These are phyloP conservation scores for Machimus rusticus DNA, from an alignment of 2,888 invertebrate species.

Conservation along the genomic window DNA sequence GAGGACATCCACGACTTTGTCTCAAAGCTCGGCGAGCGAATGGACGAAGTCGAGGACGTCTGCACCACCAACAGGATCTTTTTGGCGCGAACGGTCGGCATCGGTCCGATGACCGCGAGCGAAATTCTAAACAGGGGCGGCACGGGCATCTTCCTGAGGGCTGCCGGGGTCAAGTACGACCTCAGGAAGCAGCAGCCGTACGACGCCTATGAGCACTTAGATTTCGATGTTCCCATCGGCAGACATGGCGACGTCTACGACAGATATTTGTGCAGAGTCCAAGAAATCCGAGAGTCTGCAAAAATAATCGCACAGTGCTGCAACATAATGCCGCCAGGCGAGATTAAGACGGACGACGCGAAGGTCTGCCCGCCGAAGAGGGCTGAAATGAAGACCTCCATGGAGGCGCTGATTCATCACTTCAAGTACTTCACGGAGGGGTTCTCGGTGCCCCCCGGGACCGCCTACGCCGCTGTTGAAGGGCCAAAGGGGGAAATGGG, in stretches of 20 bases:
- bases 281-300: slow-evolving; percentile 80
- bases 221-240: slow-evolving; percentile 86
- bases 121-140: slow-evolving; percentile 79
- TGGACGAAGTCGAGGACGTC: slow-evolving; percentile 86
- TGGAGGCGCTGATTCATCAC: slow-evolving; percentile 90
- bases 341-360: slow-evolving; percentile 79
- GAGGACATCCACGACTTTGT: slow-evolving; percentile 81
- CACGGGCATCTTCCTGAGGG: slow-evolving; percentile 80
- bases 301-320: slow-evolving; percentile 82
- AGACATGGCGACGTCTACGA: slow-evolving; percentile 86
- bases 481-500: slow-evolving; percentile 89
- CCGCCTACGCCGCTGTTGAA: slow-evolving; percentile 81
- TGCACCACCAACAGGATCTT: slow-evolving; percentile 79
- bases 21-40: slow-evolving; percentile 72
- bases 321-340: slow-evolving; percentile 83
- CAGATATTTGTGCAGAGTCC: slow-evolving; percentile 73
- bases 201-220: slow-evolving; percentile 81
- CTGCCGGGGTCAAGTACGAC: slow-evolving; percentile 88
- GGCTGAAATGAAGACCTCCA: slow-evolving; percentile 83
- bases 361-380: slow-evolving; percentile 79
- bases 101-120: slow-evolving; percentile 76
- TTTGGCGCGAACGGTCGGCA: slow-evolving; percentile 73
- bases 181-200: slow-evolving; percentile 82
- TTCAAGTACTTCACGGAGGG: slow-evolving; percentile 87
- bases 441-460: slow-evolving; percentile 82